Evolutionary conservation across 2,113 vertebrate genomes (phyloP).

Genomic region (Pavo muticus): DNA sequence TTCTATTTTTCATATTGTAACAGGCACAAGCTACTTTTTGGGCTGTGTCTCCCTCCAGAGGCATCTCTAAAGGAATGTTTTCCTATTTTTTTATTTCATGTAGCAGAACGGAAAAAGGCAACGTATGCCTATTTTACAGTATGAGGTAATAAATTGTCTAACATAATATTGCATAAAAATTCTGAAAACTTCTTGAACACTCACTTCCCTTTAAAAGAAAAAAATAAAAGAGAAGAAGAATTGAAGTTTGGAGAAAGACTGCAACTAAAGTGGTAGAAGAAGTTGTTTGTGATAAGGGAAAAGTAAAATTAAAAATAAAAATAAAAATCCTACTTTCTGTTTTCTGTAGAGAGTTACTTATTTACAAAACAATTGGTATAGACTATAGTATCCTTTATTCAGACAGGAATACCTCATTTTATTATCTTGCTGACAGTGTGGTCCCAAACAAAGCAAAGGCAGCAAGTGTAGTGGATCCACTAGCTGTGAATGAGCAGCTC

Average conservation of each 20-base stretch:
- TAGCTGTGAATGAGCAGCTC: not conserved
- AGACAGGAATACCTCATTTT: not conserved
- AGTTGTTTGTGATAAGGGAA: not conserved
- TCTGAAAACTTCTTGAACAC: not conserved
- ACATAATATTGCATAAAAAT: not conserved
- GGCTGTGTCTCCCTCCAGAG: constrained; percentile 85
- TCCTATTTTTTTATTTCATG: not conserved
- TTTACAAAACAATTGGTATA: not conserved
- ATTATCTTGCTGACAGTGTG: not conserved
- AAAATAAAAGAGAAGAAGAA: not conserved
- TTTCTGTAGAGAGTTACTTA: not conserved
- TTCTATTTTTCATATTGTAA: not conserved
- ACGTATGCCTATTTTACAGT: not conserved
- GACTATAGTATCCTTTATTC: not conserved
- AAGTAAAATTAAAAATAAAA: not conserved
- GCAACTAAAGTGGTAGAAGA: not conserved
- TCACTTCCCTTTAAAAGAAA: not conserved
- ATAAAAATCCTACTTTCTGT: not conserved
- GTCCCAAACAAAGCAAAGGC: not conserved
- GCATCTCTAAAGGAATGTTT: constrained; percentile 51
- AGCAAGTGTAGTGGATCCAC: not conserved
- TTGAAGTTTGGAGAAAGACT: not conserved
- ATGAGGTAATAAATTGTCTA: not conserved
- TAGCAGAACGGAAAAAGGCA: not conserved
- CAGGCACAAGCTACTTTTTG: constrained; percentile 66